These are phyloP conservation scores for Rhizomys pruinosus DNA, from an alignment of 2,113 vertebrate genomes.

Conservation along the genomic window DNA sequence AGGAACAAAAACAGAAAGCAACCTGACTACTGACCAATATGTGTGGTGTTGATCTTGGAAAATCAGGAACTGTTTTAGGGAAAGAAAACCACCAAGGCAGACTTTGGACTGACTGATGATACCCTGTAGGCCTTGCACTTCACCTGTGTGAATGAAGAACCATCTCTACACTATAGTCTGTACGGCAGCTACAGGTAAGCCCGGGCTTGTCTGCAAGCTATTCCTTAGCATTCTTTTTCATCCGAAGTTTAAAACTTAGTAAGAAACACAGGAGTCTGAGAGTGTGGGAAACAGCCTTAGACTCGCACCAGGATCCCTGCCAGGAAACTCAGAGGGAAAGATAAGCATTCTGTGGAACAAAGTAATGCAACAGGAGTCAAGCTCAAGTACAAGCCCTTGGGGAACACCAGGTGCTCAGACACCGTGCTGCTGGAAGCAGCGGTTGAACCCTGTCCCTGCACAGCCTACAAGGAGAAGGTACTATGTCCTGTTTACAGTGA, in stretches of 20 bases:
- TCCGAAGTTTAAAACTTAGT: background rate
- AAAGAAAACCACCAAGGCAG: background rate
- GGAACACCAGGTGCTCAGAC: background rate
- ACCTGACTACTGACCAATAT: background rate
- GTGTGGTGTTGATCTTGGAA: background rate
- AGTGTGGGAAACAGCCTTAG: background rate
- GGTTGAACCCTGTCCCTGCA: background rate
- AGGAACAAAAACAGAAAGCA: conserved; percentile 43
- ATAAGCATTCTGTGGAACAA: background rate
- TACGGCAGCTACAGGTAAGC: background rate
- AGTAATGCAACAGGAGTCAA: background rate
- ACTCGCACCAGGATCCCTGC: background rate
- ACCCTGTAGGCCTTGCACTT: background rate
- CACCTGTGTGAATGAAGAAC: background rate
- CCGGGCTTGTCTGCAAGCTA: background rate
- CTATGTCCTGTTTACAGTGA: background rate
- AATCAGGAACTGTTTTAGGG: conserved; percentile 54
- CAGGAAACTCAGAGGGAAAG: background rate
- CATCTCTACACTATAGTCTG: background rate
- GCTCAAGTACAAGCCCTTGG: rapidly evolving
- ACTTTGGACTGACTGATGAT: background rate
- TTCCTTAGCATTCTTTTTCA: background rate
- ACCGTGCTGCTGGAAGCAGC: rapidly evolving
- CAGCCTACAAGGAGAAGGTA: background rate
- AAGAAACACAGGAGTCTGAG: background rate